Percentiles rank a stretch among this genome's conserved stretches.
These are phyloP conservation scores for Drosophila albomicans DNA, from an alignment of 1,140 invertebrate genomes.

Conservation along the genomic window DNA sequence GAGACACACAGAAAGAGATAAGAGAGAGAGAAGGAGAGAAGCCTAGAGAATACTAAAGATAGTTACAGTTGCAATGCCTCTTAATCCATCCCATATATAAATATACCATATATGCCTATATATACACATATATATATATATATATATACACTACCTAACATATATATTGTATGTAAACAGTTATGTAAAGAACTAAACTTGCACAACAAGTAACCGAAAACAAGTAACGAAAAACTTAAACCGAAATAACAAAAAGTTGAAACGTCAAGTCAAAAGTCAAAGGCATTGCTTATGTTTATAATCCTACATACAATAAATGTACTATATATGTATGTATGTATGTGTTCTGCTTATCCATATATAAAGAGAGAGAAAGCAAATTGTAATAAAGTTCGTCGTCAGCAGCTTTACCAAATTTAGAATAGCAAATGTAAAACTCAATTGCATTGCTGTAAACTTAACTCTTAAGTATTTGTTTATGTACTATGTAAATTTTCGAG, in stretches of 20 bases:
- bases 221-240: neutral
- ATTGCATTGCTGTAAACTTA: conserved; percentile 29
- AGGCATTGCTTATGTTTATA: conserved; percentile 10
- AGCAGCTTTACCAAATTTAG: conserved; percentile 3
- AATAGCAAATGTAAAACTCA: neutral
- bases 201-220: neutral
- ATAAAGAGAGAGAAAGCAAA: conserved; percentile 4
- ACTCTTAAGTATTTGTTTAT: conserved; percentile 30
- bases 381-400: conserved; percentile 22
- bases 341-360: conserved; percentile 3
- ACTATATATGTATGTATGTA: conserved; percentile 9
- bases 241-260: neutral
- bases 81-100: conserved; percentile 24
- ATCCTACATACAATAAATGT: neutral
- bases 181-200: too few relatives aligned
- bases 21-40: neutral
- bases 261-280: neutral
- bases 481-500: conserved; percentile 33
- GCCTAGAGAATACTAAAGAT: conserved; percentile 23
- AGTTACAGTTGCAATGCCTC: conserved; percentile 32
- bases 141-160: too few relatives aligned
- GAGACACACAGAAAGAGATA: neutral
- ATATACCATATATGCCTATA: conserved; percentile 33
- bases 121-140: conserved; percentile 31
- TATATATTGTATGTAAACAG: too few relatives aligned